Conservation (phyloP, 2,888 invertebrate species). For the Brenthis daphne region DNA sequence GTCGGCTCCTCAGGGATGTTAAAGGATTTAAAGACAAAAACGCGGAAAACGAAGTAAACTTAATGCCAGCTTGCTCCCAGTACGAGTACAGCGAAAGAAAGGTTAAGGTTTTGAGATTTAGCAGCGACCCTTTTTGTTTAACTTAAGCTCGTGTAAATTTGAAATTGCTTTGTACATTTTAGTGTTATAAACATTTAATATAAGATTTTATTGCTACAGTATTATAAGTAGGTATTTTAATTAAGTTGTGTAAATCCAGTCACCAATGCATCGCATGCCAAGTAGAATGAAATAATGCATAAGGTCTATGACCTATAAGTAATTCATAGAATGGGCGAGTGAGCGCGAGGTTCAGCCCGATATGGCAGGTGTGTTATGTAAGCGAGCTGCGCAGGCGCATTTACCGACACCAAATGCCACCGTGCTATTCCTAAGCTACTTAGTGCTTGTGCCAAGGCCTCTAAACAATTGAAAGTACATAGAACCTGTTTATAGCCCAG, state of each 20-base stretch:
- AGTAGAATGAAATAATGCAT: slow-evolving; percentile 69
- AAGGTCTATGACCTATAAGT: slow-evolving; percentile 80
- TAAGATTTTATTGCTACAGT: neutral
- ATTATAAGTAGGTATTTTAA: slow-evolving; percentile 29
- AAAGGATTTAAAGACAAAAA: slow-evolving; percentile 50
- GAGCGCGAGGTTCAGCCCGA: slow-evolving; percentile 76
- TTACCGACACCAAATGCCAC: slow-evolving; percentile 69
- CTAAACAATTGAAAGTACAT: slow-evolving; percentile 71
- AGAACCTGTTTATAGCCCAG: slow-evolving; percentile 44
- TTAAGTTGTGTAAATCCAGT: slow-evolving; percentile 45
- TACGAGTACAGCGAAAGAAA: slow-evolving; percentile 46
- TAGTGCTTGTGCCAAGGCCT: slow-evolving; percentile 69
- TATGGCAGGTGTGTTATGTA: slow-evolving; percentile 82
- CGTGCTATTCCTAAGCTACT: slow-evolving; percentile 65
- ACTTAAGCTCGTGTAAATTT: slow-evolving; percentile 3
- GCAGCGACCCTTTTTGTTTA: slow-evolving; percentile 4
- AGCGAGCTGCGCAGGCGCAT: slow-evolving; percentile 62
- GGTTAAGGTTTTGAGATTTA: slow-evolving; percentile 55
- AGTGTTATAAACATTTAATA: slow-evolving; percentile 5
- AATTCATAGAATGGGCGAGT: slow-evolving; percentile 79
- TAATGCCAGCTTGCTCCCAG: slow-evolving; percentile 47
- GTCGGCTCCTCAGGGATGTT: slow-evolving; percentile 58
- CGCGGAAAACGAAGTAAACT: slow-evolving; percentile 51
- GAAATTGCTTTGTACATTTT: neutral
- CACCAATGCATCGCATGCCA: slow-evolving; percentile 53